A percentile compares a stretch with the other conserved stretches of the same genome.
phyloP scores from a whole-genome alignment of 2,113 vertebrate species.

The Cervus canadensis region DNA sequence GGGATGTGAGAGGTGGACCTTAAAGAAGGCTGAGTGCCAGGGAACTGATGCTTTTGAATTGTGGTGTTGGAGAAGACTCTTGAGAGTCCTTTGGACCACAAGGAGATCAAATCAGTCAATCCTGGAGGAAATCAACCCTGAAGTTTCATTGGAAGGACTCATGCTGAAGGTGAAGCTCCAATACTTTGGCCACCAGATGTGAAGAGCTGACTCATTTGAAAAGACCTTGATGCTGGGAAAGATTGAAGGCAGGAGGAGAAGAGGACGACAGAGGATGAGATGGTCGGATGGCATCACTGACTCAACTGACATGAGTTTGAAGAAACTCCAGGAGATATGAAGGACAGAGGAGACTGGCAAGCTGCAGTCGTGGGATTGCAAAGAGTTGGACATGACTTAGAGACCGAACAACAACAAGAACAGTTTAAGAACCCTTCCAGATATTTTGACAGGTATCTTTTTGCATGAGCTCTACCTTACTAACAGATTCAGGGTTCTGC shows the following conservation, averaged over 20 bases:
- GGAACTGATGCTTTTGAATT: neutral
- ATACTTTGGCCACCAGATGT: neutral
- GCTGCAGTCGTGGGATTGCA: neutral
- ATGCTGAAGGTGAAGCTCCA: neutral
- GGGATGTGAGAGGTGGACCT: neutral
- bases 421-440: neutral
- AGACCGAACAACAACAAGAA: neutral
- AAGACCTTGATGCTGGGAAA: neutral
- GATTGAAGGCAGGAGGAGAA: neutral
- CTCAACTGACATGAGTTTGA: neutral
- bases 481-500: neutral
- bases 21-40: neutral
- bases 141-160: neutral
- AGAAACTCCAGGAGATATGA: neutral
- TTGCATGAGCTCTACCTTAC: neutral
- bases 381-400: neutral
- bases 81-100: neutral
- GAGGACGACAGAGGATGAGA: rapidly evolving
- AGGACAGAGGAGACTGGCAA: neutral
- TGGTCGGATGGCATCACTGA: neutral
- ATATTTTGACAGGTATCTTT: neutral
- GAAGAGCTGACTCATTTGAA: neutral
- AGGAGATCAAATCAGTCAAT: neutral
- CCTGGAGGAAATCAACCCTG: neutral
- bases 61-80: neutral